These are phyloP conservation scores for Gulo gulo DNA, from an alignment of 2,113 vertebrate genomes.

Conservation along the genomic window DNA sequence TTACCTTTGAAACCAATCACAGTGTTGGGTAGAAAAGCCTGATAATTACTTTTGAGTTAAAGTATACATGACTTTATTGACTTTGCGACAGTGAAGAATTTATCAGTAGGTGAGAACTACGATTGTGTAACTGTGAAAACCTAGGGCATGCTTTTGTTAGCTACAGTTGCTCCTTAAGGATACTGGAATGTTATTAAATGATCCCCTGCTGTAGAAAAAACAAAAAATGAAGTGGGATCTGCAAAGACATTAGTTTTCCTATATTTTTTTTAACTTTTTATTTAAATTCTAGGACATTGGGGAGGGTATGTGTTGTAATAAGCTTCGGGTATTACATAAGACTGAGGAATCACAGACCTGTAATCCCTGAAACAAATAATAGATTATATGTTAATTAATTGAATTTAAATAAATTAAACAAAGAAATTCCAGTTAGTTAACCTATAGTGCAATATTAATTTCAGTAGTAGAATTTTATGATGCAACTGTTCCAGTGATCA, in stretches of 20 bases:
- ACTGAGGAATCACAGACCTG: too few species aligned
- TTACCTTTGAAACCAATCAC: neutral
- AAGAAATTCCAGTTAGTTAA: neutral
- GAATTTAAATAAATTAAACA: neutral
- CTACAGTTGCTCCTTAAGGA: neutral
- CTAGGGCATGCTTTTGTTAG: neutral
- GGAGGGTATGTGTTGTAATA: too few species aligned
- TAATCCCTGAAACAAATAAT: too few species aligned
- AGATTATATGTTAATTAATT: neutral
- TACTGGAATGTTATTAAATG: neutral
- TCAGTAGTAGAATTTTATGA: neutral
- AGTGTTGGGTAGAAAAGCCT: neutral
- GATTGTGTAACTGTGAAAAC: neutral
- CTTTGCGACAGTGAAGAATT: neutral
- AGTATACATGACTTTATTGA: neutral
- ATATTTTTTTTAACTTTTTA: neutral
- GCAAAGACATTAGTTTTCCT: neutral
- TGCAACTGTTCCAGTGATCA: neutral
- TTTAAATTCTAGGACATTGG: neutral
- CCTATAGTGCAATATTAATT: neutral
- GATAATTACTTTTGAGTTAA: neutral
- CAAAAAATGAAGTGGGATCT: neutral
- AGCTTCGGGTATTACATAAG: too few species aligned
- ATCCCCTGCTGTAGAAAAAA: neutral
- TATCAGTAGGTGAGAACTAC: neutral